A percentile compares a stretch with the other conserved stretches of the same genome.
phyloP scores from a whole-genome alignment of 2,888 invertebrate species.

The Aphrophora alni region DNA sequence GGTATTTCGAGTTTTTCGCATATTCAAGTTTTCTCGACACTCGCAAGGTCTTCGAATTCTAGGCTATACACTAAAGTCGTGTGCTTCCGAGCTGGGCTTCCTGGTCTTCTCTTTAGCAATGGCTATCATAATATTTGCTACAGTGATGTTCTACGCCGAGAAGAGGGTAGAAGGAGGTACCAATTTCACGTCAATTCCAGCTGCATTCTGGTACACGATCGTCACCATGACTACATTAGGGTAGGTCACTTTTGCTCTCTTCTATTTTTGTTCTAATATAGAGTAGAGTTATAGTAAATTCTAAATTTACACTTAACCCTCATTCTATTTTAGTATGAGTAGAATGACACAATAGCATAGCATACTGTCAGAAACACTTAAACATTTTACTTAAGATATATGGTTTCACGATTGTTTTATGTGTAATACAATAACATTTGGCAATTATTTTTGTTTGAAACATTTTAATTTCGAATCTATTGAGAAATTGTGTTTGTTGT shows the following conservation, averaged over 20 bases:
- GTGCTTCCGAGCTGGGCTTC: slow-evolving; percentile 98
- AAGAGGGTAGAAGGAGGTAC: slow-evolving; percentile 97
- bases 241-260: slow-evolving; percentile 68
- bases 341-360: too few species aligned
- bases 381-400: too few species aligned
- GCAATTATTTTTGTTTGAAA: too few species aligned
- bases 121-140: slow-evolving; percentile 99
- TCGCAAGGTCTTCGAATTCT: slow-evolving; percentile 98
- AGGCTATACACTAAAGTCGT: slow-evolving; percentile 98
- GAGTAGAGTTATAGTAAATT: too few species aligned
- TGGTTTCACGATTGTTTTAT: too few species aligned
- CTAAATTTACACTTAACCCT: too few species aligned
- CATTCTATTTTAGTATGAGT: too few species aligned
- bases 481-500: too few species aligned
- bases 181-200: slow-evolving; percentile 98
- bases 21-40: slow-evolving; percentile 99
- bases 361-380: too few species aligned
- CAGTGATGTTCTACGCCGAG: slow-evolving; percentile 99
- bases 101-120: slow-evolving; percentile 98
- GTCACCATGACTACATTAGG: slow-evolving; percentile 99
- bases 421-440: too few species aligned
- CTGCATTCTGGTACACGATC: slow-evolving; percentile 99
- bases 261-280: not conserved
- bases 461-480: too few species aligned
- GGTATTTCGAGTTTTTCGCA: slow-evolving; percentile 99